Evolutionary conservation across 2,888 invertebrate species (phyloP).

Genomic region (Dyspetes luteomarginatus): DNA sequence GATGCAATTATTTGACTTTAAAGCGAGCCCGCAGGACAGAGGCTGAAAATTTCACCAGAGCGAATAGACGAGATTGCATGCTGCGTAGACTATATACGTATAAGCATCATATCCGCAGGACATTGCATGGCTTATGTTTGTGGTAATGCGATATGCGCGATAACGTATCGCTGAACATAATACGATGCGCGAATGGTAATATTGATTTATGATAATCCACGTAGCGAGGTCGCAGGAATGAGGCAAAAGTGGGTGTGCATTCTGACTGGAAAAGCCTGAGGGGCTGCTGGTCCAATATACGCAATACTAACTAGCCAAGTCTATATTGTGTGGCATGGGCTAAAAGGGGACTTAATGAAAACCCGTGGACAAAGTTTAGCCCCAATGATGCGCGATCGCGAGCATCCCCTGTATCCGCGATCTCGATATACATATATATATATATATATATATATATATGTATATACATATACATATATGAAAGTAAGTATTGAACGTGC

Average conservation of each 20-base stretch:
- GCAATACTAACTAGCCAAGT: slow-evolving; percentile 7
- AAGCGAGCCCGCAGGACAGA: too few species aligned
- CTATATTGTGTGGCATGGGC: background rate
- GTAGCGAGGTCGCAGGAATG: slow-evolving; percentile 10
- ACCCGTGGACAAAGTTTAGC: slow-evolving; percentile 48
- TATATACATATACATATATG: too few species aligned
- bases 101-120: too few species aligned
- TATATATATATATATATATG: too few species aligned
- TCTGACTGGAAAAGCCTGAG: slow-evolving; percentile 31
- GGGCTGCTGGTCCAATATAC: slow-evolving; percentile 17
- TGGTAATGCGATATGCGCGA: slow-evolving; percentile 46
- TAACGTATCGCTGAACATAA: slow-evolving; percentile 55
- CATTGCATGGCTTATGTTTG: slow-evolving; percentile 13
- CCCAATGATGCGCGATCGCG: slow-evolving; percentile 16
- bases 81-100: too few species aligned
- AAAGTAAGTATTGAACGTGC: too few species aligned
- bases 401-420: too few species aligned
- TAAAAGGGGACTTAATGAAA: slow-evolving; percentile 60
- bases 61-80: too few species aligned
- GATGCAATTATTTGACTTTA: too few species aligned
- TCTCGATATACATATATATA: too few species aligned
- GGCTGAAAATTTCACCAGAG: too few species aligned
- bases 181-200: slow-evolving; percentile 54
- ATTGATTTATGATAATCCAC: slow-evolving; percentile 59
- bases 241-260: slow-evolving; percentile 16